Base-by-base conservation (phyloP, 2,797 vertebrate species). In the Poeciliopsis turneri region DNA sequence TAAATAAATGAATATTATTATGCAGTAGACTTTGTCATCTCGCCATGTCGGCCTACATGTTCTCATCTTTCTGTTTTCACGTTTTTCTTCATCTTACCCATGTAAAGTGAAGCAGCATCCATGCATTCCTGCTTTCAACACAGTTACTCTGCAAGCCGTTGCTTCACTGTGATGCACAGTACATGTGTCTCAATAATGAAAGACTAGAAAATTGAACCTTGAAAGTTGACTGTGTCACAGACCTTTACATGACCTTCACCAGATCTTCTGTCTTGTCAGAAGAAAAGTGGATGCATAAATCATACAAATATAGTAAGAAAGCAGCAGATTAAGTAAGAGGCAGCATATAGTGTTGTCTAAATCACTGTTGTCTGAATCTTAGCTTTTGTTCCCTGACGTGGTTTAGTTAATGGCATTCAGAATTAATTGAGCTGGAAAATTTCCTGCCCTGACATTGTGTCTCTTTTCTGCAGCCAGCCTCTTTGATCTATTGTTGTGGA, bases 261-360 rank as follows among this genome's bases (percentile, higher is more conserved):
- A 33, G 33, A 33, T 33, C 33, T 33, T 33, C 33, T 33, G 49
- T 88, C 73, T 87, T 91, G 93, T 92, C 93, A 84, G 81, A 33
- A 90, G 89, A 82, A 91, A 90, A 93, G 86, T 89, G 84, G 82
- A 94, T 95, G 90, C 94, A 94, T 95, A 90, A 95, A 91, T 94
- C 69, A 95, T 88, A 18, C 57, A 61, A 51, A 47, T 61, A 77
- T 39, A 51, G 20, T 72, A 78, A 91, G 72, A 30, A 75, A 75
- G 72, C 76, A 79, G 70, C 78, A 72, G 13, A n/a, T 75, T 53
- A 69, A 51, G 12, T 36, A 75, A 74, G 68, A 57, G 12, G 74
- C 85, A 49, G 64, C 49, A 72, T 71, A 77, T 70, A 74, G 30
- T 59, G n/a, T 69, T 28, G 71, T 61, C 25, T 82, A 61, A 81